Base-by-base conservation (phyloP, 2,888 invertebrate species). In the Lycocerus yunnanus region DNA sequence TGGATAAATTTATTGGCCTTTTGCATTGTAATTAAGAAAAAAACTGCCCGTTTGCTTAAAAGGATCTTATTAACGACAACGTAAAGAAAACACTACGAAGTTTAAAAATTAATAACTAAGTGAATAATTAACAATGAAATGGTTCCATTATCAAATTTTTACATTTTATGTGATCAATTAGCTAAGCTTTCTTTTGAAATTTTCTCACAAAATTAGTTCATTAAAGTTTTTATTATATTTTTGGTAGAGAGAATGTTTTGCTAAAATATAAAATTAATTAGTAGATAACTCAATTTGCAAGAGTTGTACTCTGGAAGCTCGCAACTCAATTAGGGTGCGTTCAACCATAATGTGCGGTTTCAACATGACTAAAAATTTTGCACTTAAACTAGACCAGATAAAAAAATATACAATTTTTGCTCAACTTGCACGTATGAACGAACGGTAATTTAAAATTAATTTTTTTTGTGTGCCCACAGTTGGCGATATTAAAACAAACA, bases 361-460 rank as follows among this genome's bases (percentile, higher is more conserved):
- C 71, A 66, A 71, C 71, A 66, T 71, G 71, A 71, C 71, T 58
- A 66, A 71, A 71, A 71, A 71, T 66, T 71, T 21, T 58, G 65
- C 63, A 71, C 66, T 71, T 66, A 59, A 66, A 21, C 66, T 43
- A 16, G 59, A 43, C 43, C 16, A 15, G 66, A n/a, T 58, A 16
- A 66, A 58, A 71, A 71, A 66, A 43, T 43, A 6, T 58, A 66
- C 24, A 71, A 71, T 66, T 71, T 65, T 71, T 71, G 65, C 24
- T 65, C 24, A 66, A 66, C 58, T 20, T 59, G 15, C 71, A 66
- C 59, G 71, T 58, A 66, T 66, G 71, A 58, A 24, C 24, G 66
- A 59, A 66, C 71, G 27, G 71, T 71, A 71, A 71, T 66, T 71
- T 24, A 66, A 71, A 71, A 71, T 20, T 21, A 71, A 71, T 59